Evolutionary conservation across 92 coral and sea anemone species (phyloP).

Genomic region (Paragorgia papillata): DNA sequence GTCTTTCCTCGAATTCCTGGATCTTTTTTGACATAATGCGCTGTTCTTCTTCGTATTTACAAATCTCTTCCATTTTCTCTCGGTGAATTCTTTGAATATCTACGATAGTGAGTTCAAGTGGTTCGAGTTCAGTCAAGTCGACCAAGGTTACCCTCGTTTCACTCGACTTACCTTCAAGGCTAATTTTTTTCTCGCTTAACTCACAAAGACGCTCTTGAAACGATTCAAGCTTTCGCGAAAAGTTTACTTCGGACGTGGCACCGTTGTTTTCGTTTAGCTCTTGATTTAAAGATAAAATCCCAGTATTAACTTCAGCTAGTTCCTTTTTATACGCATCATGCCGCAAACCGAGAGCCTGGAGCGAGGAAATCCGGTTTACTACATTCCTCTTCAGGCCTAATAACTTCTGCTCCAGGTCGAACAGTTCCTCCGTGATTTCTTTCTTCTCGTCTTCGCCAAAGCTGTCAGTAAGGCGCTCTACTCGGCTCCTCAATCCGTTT

Average conservation of each 20-base stretch:
- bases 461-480: slow-evolving; percentile 27
- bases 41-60: slow-evolving; percentile 21
- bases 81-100: slow-evolving; percentile 33
- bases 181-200: not conserved
- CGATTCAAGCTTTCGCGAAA: slow-evolving; percentile 10
- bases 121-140: slow-evolving; percentile 17
- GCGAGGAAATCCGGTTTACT: slow-evolving; percentile 10
- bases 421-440: slow-evolving; percentile 14
- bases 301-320: not conserved
- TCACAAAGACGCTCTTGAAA: slow-evolving; percentile 6
- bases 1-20: slow-evolving; percentile 20
- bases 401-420: slow-evolving; percentile 17
- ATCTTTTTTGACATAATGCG: not conserved
- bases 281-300: slow-evolving; percentile 29
- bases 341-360: slow-evolving; percentile 5
- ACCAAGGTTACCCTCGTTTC: slow-evolving; percentile 18
- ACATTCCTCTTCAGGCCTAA: not conserved
- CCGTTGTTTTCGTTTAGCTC: not conserved
- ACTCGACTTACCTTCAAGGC: not conserved
- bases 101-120: slow-evolving; percentile 25
- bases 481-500: slow-evolving; percentile 9
- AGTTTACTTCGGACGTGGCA: not conserved
- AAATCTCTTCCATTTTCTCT: slow-evolving; percentile 1
- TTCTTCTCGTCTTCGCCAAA: slow-evolving; percentile 24
- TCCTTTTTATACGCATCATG: slow-evolving; percentile 10